Evolutionary conservation across 2,113 vertebrate species (phyloP).

Genomic region (Trachemys scripta): DNA sequence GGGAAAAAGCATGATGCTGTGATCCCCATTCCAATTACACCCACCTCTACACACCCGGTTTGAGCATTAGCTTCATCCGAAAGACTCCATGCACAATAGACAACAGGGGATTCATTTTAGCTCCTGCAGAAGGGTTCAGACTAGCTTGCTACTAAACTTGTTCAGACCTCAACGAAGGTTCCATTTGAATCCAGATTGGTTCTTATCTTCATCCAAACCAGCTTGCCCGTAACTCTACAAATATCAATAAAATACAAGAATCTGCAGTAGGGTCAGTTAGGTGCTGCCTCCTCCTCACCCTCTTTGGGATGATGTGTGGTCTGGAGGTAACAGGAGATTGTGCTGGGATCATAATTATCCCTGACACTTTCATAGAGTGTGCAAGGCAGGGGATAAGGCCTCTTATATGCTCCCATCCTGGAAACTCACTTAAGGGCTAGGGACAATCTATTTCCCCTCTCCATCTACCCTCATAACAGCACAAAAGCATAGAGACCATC

Average conservation of each 20-base stretch:
- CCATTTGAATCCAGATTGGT: neutral
- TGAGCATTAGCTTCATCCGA: neutral
- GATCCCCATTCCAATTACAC: neutral
- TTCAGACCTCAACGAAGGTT: neutral
- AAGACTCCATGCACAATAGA: accelerated
- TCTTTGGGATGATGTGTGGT: neutral
- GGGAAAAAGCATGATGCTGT: accelerated
- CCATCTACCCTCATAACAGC: neutral
- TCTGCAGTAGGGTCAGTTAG: neutral
- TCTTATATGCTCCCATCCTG: neutral
- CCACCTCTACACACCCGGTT: accelerated
- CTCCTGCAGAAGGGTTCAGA: neutral
- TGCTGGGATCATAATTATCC: neutral
- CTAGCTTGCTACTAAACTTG: accelerated
- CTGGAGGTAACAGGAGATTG: neutral
- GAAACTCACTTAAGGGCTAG: neutral
- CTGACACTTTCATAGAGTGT: neutral
- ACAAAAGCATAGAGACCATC: accelerated
- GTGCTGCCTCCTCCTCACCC: neutral
- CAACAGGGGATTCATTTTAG: neutral
- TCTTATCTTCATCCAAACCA: neutral
- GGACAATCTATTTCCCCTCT: neutral
- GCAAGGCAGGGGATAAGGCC: accelerated
- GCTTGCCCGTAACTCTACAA: neutral
- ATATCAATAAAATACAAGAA: neutral